phyloP scores from a whole-genome alignment of 2,113 vertebrate species.

The Propithecus coquereli region DNA sequence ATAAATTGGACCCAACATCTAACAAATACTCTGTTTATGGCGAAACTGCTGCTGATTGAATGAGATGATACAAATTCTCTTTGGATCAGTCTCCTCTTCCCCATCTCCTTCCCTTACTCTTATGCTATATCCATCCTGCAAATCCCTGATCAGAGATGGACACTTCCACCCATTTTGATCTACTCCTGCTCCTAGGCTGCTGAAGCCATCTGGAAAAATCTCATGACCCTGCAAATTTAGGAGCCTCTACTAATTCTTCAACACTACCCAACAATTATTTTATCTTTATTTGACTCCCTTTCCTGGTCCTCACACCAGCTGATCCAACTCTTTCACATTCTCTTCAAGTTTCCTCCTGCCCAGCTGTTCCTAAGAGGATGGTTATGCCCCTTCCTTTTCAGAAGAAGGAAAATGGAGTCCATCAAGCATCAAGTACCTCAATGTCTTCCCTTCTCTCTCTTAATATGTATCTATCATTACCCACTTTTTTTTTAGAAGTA shows the following conservation, averaged over 20 bases:
- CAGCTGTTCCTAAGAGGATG: background rate
- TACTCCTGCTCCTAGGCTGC: background rate
- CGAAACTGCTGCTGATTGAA: background rate
- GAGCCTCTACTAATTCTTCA: background rate
- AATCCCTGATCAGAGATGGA: background rate
- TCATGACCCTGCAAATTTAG: background rate
- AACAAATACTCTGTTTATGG: background rate
- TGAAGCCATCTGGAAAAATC: background rate
- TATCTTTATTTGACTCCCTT: background rate
- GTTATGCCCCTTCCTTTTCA: background rate
- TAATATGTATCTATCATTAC: background rate
- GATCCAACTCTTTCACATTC: background rate
- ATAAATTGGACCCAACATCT: background rate
- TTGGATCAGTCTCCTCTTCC: background rate
- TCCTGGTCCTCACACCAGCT: background rate
- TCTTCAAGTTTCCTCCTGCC: background rate
- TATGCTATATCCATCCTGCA: background rate
- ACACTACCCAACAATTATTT: fast-evolving
- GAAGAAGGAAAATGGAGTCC: background rate
- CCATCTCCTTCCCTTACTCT: background rate
- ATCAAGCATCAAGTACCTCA: background rate
- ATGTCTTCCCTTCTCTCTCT: fast-evolving
- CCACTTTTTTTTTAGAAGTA: background rate
- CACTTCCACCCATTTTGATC: background rate
- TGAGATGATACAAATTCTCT: background rate